Percentiles rank a stretch among this genome's conserved stretches.
Evolutionary conservation across 2,113 vertebrate species (phyloP).

Genomic region (Cavia aperea): DNA sequence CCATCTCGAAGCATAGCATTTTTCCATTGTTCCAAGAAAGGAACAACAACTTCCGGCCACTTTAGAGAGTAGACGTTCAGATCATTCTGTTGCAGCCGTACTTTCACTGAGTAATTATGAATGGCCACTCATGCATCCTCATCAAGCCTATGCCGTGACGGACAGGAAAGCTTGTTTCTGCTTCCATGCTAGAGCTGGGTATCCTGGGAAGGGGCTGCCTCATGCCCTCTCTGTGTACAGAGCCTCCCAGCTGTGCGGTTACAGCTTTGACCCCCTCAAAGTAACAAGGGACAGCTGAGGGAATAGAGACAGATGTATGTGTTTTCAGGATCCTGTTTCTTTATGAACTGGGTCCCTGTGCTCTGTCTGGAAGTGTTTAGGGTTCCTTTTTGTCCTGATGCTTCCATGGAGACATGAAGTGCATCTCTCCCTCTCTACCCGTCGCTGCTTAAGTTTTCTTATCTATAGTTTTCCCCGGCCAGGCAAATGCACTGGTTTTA

Average conservation of each 20-base stretch:
- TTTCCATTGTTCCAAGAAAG: background rate
- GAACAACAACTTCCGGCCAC: background rate
- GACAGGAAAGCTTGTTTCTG: background rate
- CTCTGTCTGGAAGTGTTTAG: background rate
- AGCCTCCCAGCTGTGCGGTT: background rate
- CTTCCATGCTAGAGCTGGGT: background rate
- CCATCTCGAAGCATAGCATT: background rate
- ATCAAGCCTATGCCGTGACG: background rate
- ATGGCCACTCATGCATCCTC: background rate
- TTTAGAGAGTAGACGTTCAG: background rate
- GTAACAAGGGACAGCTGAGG: background rate
- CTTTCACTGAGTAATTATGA: constrained; percentile 37
- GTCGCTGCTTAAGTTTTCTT: background rate
- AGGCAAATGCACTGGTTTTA: background rate
- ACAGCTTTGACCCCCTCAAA: background rate
- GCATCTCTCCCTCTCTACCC: background rate
- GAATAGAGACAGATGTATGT: background rate
- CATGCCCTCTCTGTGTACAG: background rate
- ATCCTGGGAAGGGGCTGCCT: background rate
- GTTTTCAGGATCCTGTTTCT: background rate
- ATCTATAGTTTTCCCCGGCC: background rate
- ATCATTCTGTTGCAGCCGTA: constrained; percentile 8
- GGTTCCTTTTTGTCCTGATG: background rate
- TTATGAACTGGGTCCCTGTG: background rate
- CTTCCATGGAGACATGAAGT: background rate